These are phyloP conservation scores for Pyrochroa serraticornis DNA, from an alignment of 2,888 invertebrate genomes.

Conservation along the genomic window DNA sequence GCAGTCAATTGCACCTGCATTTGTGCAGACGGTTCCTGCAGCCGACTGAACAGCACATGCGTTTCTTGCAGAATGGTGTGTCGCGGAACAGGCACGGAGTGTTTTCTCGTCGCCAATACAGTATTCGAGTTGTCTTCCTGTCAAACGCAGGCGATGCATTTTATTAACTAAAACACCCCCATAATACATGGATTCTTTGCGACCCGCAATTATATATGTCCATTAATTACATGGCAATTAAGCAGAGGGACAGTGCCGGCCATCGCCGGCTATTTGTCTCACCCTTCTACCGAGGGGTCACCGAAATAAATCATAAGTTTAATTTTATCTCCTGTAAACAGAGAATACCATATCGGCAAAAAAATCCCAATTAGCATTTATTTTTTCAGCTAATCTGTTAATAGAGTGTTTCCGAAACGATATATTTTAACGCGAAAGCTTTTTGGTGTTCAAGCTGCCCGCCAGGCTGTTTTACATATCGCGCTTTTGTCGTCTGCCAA, in stretches of 20 bases:
- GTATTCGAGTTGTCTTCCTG: constrained; percentile 17
- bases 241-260: constrained; percentile 49
- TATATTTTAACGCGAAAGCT: constrained; percentile 2
- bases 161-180: constrained; percentile 46
- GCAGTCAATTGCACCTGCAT: no score
- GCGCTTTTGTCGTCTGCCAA: no score
- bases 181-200: constrained; percentile 52
- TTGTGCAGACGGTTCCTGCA: no score
- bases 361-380: constrained; percentile 46
- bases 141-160: constrained; percentile 42
- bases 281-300: constrained; percentile 37
- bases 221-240: constrained; percentile 56
- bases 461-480: constrained; percentile 11
- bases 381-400: constrained; percentile 38
- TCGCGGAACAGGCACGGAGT: no score
- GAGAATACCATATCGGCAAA: constrained; percentile 41
- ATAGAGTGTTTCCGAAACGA: constrained; percentile 12
- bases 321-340: constrained; percentile 49
- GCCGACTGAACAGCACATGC: no score
- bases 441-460: constrained; percentile 3
- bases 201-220: constrained; percentile 52
- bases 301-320: constrained; percentile 46
- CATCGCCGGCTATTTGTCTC: constrained; percentile 43
- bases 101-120: no score
- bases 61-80: no score